phyloP scores from a whole-genome alignment of 2,888 invertebrate species.

The Tenodera sinensis region DNA sequence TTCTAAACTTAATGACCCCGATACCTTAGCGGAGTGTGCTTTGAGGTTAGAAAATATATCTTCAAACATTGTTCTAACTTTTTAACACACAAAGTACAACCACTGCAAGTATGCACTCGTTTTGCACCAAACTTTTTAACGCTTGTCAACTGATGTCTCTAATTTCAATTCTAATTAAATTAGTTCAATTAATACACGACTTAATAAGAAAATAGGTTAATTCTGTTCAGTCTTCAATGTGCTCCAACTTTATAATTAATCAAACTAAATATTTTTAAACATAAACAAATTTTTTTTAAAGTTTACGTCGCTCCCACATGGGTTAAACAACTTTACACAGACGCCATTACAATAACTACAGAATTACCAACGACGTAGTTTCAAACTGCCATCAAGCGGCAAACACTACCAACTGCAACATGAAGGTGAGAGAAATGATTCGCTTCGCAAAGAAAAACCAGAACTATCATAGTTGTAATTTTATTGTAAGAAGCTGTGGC shows the following conservation, averaged over 20 bases:
- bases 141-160: too few species aligned
- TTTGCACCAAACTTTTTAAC: too few species aligned
- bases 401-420: background rate
- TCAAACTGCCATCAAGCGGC: background rate
- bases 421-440: too few species aligned
- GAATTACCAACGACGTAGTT: background rate
- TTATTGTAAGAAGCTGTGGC: too few species aligned
- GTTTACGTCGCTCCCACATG: background rate
- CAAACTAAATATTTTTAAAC: background rate
- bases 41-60: conserved; percentile 47
- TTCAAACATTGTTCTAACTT: conserved; percentile 45
- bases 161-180: too few species aligned
- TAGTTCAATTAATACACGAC: too few species aligned
- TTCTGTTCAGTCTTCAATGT: too few species aligned
- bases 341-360: background rate
- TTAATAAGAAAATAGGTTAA: too few species aligned
- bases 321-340: background rate
- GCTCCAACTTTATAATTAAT: too few species aligned
- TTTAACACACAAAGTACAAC: background rate
- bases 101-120: too few species aligned
- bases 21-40: conserved; percentile 46
- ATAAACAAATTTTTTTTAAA: background rate
- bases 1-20: conserved; percentile 40
- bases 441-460: too few species aligned
- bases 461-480: too few species aligned